These are phyloP conservation scores for Parapristionchus giblindavisi DNA, from an alignment of 2,888 invertebrate species.

Conservation along the genomic window DNA sequence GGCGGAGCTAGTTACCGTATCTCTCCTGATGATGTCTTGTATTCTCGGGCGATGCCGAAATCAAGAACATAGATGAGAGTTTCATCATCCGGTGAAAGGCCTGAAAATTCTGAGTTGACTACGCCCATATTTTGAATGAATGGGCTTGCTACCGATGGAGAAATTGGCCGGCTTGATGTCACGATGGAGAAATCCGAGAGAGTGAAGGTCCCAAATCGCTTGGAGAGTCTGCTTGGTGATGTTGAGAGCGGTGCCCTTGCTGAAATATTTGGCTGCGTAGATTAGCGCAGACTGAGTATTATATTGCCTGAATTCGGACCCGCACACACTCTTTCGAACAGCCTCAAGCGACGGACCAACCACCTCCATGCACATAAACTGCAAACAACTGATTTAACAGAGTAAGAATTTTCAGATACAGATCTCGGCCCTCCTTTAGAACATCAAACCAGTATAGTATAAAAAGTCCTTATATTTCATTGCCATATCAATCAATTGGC, in stretches of 20 bases:
- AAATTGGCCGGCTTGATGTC: conserved; percentile 30
- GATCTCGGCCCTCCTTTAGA: too few species aligned
- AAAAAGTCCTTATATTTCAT: background rate
- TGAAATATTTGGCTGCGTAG: background rate
- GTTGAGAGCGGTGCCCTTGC: conserved; percentile 28
- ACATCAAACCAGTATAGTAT: background rate
- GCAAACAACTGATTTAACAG: background rate
- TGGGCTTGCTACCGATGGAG: conserved; percentile 25
- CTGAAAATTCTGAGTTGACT: background rate
- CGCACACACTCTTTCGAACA: conserved; percentile 16
- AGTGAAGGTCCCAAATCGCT: conserved; percentile 24
- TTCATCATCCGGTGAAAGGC: conserved; percentile 12
- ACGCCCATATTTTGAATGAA: background rate
- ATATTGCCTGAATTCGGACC: conserved; percentile 19
- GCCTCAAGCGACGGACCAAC: conserved; percentile 28
- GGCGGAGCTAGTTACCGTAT: conserved; percentile 5
- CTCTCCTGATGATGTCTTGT: conserved; percentile 10
- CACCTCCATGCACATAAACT: conserved; percentile 31
- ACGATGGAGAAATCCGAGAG: conserved; percentile 18
- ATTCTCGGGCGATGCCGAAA: conserved; percentile 25
- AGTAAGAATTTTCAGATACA: too few species aligned
- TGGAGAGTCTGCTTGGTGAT: conserved; percentile 21
- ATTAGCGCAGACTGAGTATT: too few species aligned
- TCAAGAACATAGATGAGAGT: conserved; percentile 24
- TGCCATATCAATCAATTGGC: background rate